Conservation (phyloP, 2,113 vertebrate genomes). For the Chloebia gouldiae region DNA sequence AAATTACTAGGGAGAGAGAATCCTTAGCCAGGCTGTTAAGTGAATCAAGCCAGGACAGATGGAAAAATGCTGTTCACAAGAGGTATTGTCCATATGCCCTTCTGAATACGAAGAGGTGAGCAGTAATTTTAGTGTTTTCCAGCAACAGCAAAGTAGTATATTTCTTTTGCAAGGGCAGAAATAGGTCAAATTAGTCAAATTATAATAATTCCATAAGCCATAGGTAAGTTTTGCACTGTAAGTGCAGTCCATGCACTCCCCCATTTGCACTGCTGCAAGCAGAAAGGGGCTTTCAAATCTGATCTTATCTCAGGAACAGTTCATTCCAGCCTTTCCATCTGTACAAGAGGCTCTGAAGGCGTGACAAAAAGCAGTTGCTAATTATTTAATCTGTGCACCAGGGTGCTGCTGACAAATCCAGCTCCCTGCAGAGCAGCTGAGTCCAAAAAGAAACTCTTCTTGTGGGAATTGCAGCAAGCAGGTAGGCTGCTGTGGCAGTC, state of each 20-base stretch:
- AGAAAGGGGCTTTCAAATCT: neutral
- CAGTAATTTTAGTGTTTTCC: neutral
- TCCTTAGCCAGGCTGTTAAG: neutral
- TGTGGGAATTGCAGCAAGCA: neutral
- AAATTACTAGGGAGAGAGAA: neutral
- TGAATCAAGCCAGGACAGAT: neutral
- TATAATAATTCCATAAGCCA: neutral
- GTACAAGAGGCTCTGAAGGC: neutral
- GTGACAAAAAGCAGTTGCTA: neutral
- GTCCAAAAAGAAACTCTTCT: neutral
- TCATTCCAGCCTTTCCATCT: neutral
- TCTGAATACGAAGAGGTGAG: neutral
- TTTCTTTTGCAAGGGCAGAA: neutral
- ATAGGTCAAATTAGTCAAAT: neutral
- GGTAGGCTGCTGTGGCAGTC: neutral
- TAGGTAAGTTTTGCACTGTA: neutral
- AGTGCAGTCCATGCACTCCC: neutral
- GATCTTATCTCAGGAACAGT: neutral
- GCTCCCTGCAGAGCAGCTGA: neutral
- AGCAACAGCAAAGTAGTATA: neutral
- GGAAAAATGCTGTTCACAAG: neutral
- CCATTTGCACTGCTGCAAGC: neutral
- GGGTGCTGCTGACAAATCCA: neutral
- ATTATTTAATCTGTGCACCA: neutral
- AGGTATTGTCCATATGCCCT: neutral